phyloP scores from a whole-genome alignment of 1,140 invertebrate species.

The Lycorma delicatula region DNA sequence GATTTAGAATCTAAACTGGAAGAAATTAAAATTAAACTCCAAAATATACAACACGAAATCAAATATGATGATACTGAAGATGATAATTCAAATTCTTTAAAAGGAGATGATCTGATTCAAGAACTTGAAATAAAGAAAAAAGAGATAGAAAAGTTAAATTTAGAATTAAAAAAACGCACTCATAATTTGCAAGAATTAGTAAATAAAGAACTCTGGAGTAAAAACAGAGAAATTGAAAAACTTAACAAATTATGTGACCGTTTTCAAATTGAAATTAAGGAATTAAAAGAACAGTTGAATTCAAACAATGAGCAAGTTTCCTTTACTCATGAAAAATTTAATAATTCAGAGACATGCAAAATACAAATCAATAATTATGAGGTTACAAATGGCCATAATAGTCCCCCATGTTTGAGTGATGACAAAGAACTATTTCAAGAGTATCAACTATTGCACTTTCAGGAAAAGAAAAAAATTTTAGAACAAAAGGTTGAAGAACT shows the following conservation, averaged over 20 bases:
- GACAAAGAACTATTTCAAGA: conserved; percentile 24
- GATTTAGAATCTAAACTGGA: conserved; percentile 8
- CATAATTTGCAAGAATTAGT: conserved; percentile 51
- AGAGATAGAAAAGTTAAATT: conserved; percentile 45
- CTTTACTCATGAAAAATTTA: conserved; percentile 34
- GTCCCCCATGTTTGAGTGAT: conserved; percentile 1
- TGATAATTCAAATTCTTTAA: background rate
- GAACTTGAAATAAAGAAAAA: conserved; percentile 41
- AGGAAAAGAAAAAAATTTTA: conserved; percentile 29
- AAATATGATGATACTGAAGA: background rate
- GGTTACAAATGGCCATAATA: background rate
- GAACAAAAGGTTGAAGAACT: conserved; percentile 28
- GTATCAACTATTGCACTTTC: conserved; percentile 26
- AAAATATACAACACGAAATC: background rate
- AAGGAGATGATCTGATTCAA: conserved; percentile 26
- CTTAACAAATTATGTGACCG: conserved; percentile 37
- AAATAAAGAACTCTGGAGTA: conserved; percentile 60
- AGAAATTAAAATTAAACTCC: conserved; percentile 5
- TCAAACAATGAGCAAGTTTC: conserved; percentile 34
- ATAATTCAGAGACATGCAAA: conserved; percentile 26
- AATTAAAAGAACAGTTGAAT: conserved; percentile 31
- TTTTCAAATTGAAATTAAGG: conserved; percentile 32
- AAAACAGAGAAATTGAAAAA: conserved; percentile 60
- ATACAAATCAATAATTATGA: background rate
- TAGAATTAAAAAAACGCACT: conserved; percentile 50